Conservation (phyloP, 2,888 invertebrate species). For the Ceratothoa steindachneri region DNA sequence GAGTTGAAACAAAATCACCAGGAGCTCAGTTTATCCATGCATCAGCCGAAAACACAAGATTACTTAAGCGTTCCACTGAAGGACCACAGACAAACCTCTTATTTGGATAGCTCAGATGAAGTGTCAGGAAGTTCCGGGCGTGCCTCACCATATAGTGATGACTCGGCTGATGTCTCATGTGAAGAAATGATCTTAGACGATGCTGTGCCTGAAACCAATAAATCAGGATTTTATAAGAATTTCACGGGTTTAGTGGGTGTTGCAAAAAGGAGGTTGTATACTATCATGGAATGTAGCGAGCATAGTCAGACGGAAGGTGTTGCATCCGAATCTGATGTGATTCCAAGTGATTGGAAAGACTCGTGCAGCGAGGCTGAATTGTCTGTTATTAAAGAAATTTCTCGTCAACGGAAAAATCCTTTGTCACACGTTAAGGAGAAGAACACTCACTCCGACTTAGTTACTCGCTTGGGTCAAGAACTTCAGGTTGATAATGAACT, state of each 20-base stretch:
- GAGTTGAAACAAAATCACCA: not conserved
- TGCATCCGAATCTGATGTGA: conserved; percentile 34
- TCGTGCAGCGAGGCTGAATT: conserved; percentile 26
- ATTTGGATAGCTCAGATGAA: not conserved
- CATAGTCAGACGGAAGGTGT: conserved; percentile 34
- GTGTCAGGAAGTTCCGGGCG: not conserved
- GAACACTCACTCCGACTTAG: not conserved
- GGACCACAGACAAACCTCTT: not conserved
- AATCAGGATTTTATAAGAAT: conserved; percentile 1
- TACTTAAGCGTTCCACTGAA: not conserved
- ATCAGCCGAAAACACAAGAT: not conserved
- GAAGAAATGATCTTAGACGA: conserved; percentile 28
- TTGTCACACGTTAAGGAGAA: too few species aligned
- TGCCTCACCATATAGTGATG: conserved; percentile 26
- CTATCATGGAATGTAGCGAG: conserved; percentile 45
- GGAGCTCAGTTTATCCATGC: too few species aligned
- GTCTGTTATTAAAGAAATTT: conserved; percentile 6
- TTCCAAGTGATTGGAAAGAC: conserved; percentile 43
- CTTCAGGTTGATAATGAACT: not conserved
- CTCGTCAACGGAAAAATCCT: too few species aligned
- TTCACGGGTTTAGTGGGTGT: not conserved
- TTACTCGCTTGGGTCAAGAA: not conserved
- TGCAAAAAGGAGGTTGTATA: conserved; percentile 21
- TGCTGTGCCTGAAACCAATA: not conserved
- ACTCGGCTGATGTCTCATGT: conserved; percentile 29